A percentile compares a stretch with the other conserved stretches of the same genome.
phyloP scores from a whole-genome alignment of 2,113 vertebrate genomes.

The Paramormyrops kingsleyae region DNA sequence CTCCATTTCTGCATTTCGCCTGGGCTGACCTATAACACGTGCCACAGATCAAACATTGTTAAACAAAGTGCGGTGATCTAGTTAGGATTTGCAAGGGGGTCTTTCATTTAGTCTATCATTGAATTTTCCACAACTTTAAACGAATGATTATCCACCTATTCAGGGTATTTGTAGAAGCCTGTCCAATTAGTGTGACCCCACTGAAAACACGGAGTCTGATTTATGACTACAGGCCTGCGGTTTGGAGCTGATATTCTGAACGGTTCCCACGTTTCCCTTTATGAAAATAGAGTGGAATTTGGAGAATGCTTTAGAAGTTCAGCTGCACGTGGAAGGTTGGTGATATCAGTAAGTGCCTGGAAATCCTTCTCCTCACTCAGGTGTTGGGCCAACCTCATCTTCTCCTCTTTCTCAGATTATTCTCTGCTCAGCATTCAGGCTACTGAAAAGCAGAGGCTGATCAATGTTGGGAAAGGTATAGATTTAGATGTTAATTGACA shows the following conservation, averaged over 20 bases:
- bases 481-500: not conserved
- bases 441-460: not conserved
- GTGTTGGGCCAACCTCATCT: not conserved
- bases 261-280: not conserved
- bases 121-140: not conserved
- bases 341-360: not conserved
- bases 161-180: not conserved
- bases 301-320: not conserved
- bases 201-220: not conserved
- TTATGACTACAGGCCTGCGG: not conserved
- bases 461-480: not conserved
- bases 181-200: not conserved
- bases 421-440: not conserved
- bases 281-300: conserved; percentile 9
- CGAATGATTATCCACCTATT: not conserved
- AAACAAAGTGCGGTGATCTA: not conserved
- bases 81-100: not conserved
- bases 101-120: not conserved
- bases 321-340: not conserved
- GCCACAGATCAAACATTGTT: not conserved
- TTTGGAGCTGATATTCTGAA: not conserved
- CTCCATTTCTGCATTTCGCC: not conserved
- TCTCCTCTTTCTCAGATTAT: not conserved
- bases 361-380: not conserved
- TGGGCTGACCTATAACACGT: not conserved